Conservation (phyloP, 2,797 vertebrate genomes). For the Taenioides sp. region DNA sequence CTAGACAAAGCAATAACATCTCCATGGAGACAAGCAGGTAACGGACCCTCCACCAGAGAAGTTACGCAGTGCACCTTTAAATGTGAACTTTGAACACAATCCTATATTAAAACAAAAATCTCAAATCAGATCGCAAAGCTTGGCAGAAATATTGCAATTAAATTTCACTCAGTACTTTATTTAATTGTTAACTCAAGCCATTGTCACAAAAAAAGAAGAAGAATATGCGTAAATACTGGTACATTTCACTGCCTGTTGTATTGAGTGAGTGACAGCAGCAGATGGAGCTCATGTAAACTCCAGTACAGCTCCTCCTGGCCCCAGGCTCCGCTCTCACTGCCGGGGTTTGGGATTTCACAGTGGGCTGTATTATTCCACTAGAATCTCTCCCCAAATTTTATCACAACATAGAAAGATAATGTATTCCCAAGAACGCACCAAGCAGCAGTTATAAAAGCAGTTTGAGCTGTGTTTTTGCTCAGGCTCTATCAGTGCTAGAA, state of each 20-base stretch:
- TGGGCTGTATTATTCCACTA: constrained; percentile 16
- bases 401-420: constrained; percentile 7
- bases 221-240: background rate
- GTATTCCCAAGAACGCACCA: background rate
- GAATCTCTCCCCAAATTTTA: constrained; percentile 6
- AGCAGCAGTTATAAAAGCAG: background rate
- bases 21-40: too few species aligned
- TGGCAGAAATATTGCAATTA: too few species aligned
- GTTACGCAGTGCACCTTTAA: too few species aligned
- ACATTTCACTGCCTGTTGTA: background rate
- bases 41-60: too few species aligned
- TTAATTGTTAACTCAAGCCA: background rate
- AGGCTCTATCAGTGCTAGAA: background rate
- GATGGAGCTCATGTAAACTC: constrained; percentile 14
- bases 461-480: too few species aligned
- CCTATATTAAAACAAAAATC: too few species aligned
- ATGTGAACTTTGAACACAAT: too few species aligned
- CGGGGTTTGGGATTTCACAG: constrained; percentile 11
- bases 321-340: background rate
- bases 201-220: background rate
- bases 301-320: constrained; percentile 12
- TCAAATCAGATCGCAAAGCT: too few species aligned
- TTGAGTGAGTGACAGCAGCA: constrained; percentile 13
- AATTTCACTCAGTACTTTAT: background rate
- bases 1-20: too few species aligned